A percentile compares a stretch with the other conserved stretches of the same genome.
These are phyloP conservation scores for Tethya wilhelma DNA, from an alignment of 37 sponge, comb jelly and placozoan species.

Conservation along the genomic window DNA sequence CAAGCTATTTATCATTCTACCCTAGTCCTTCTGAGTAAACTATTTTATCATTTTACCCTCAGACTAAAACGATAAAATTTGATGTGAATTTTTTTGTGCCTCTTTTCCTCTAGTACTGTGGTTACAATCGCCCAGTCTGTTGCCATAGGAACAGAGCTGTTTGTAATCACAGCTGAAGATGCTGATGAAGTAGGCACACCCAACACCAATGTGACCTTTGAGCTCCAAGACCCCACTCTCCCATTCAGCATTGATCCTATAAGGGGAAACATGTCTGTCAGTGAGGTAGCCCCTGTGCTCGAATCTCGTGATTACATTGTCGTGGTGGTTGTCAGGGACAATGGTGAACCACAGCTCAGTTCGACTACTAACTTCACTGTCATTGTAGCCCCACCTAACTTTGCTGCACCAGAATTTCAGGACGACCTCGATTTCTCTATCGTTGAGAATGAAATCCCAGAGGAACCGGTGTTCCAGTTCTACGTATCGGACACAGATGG, in stretches of 20 bases:
- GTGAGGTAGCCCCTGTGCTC: not conserved
- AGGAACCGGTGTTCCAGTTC: conserved; percentile 8
- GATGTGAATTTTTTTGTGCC: not conserved
- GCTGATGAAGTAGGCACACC: conserved; percentile 27
- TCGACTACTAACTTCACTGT: conserved; percentile 43
- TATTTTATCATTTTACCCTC: too few relatives aligned
- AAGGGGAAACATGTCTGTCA: conserved; percentile 19
- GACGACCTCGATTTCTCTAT: not conserved
- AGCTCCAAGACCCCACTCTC: conserved; percentile 13
- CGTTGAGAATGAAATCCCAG: conserved; percentile 47
- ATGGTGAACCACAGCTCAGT: conserved; percentile 40
- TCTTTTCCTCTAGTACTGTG: not conserved
- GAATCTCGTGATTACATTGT: conserved; percentile 4
- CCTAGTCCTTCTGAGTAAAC: too few relatives aligned
- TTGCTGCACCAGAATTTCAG: conserved; percentile 41
- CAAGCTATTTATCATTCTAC: too few relatives aligned
- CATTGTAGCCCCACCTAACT: conserved; percentile 57
- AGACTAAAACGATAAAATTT: not conserved
- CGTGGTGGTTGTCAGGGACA: conserved; percentile 47
- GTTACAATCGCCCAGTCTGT: conserved; percentile 24
- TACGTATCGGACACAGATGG: conserved; percentile 64
- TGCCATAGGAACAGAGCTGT: not conserved
- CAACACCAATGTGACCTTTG: conserved; percentile 30
- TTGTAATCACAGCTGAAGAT: conserved; percentile 30
- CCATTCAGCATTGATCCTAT: conserved; percentile 34